phyloP scores from a whole-genome alignment of 2,888 invertebrate genomes.

The Salpingus planirostris region DNA sequence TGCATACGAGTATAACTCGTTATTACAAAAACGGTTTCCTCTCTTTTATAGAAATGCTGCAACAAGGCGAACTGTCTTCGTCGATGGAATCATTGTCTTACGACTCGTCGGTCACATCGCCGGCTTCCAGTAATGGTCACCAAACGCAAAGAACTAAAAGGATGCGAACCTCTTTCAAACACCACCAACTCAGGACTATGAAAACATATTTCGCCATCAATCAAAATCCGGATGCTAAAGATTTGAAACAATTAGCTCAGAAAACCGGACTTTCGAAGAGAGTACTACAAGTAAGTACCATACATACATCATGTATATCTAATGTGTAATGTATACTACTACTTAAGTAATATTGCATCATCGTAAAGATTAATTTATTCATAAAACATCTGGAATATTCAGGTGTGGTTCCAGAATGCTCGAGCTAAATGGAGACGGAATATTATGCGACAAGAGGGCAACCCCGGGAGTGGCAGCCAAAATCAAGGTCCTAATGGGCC shows the following conservation, averaged over 20 bases:
- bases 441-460: conserved; percentile 75
- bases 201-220: conserved; percentile 98
- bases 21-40: not conserved
- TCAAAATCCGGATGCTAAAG: conserved; percentile 99
- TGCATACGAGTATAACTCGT: too few relatives aligned
- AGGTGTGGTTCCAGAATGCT: conserved; percentile 99
- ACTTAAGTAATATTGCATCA: too few relatives aligned
- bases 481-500: conserved; percentile 31
- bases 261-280: conserved; percentile 97
- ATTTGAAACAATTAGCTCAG: conserved; percentile 94
- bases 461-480: conserved; percentile 27
- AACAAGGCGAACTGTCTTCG: conserved; percentile 63
- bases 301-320: not conserved
- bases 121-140: conserved; percentile 51
- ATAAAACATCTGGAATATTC: too few relatives aligned
- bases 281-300: conserved; percentile 80
- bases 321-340: not conserved
- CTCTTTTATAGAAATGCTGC: conserved; percentile 57
- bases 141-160: conserved; percentile 74
- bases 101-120: conserved; percentile 64
- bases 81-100: conserved; percentile 71
- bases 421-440: conserved; percentile 96
- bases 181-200: conserved; percentile 97
- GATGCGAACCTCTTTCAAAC: conserved; percentile 98
- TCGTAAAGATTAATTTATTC: too few relatives aligned